Percentiles rank a stretch among this genome's conserved stretches.
Conservation (phyloP, 2,797 vertebrate genomes). For the Acrossocheilus fasciatus region DNA sequence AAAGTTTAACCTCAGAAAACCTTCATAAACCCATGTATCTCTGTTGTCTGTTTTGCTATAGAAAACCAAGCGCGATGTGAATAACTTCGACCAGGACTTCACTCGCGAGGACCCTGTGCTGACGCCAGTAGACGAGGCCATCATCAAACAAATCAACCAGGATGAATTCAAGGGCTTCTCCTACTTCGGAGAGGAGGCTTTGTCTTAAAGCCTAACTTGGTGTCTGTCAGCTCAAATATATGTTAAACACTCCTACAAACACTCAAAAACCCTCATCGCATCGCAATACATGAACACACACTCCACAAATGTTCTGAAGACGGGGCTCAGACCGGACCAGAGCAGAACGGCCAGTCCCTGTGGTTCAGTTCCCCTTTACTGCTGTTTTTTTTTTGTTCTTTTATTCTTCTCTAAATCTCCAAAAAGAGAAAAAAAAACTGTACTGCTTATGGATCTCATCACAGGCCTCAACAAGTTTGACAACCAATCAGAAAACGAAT, state of each 20-base stretch:
- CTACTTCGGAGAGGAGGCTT: slow-evolving; percentile 94
- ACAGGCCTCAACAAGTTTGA: slow-evolving; percentile 36
- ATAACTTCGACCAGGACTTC: slow-evolving; percentile 99
- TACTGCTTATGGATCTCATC: slow-evolving; percentile 40
- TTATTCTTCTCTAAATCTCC: neutral
- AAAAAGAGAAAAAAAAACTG: slow-evolving; percentile 26
- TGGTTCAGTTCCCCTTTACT: slow-evolving; percentile 32
- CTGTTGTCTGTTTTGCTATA: slow-evolving; percentile 66
- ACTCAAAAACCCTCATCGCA: slow-evolving; percentile 22
- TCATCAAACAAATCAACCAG: slow-evolving; percentile 99
- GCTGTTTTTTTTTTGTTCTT: slow-evolving; percentile 37
- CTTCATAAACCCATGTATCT: neutral
- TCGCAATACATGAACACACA: slow-evolving; percentile 59
- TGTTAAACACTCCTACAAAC: slow-evolving; percentile 29
- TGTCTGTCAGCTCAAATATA: slow-evolving; percentile 41
- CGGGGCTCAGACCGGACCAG: slow-evolving; percentile 67
- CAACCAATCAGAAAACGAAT: slow-evolving; percentile 51
- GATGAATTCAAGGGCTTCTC: slow-evolving; percentile 99
- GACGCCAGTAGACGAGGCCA: slow-evolving; percentile 95
- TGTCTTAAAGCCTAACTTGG: slow-evolving; percentile 80
- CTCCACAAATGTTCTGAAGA: slow-evolving; percentile 62
- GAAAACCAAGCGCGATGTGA: slow-evolving; percentile 99
- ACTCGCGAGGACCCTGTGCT: slow-evolving; percentile 96
- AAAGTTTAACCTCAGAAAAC: neutral
- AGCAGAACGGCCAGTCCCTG: slow-evolving; percentile 58